phyloP scores from a whole-genome alignment of 2,113 vertebrate species.

The Acrocephalus kingi region DNA sequence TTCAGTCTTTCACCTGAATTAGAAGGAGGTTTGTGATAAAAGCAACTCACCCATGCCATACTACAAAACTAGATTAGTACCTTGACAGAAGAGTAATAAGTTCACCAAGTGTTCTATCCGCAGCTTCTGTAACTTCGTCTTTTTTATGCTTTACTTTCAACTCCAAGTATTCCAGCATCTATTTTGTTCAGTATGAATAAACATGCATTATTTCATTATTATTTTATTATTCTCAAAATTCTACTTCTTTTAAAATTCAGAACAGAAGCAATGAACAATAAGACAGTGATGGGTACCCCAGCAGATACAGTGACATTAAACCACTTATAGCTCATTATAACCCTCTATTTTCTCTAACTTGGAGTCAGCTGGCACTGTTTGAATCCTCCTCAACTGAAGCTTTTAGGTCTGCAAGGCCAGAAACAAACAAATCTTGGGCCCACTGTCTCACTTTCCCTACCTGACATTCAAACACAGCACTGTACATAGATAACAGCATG shows the following conservation, averaged over 20 bases:
- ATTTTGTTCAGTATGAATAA: conserved; percentile 8
- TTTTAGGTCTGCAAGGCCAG: background rate
- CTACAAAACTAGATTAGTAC: conserved; percentile 45
- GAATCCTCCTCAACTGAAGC: background rate
- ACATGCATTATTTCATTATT: background rate
- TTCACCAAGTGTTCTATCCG: conserved; percentile 59
- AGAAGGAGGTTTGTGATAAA: background rate
- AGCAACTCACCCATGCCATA: background rate
- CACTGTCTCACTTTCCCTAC: background rate
- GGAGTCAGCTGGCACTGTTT: background rate
- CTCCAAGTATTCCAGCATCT: conserved; percentile 68
- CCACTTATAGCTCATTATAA: background rate
- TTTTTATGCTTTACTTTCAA: conserved; percentile 54
- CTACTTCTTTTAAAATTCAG: background rate
- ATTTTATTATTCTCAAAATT: background rate
- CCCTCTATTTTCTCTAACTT: background rate
- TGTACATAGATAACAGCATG: background rate
- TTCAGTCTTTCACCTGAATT: background rate
- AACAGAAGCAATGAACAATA: background rate
- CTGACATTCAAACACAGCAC: background rate
- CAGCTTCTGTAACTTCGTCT: conserved; percentile 27
- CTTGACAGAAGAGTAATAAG: conserved; percentile 68
- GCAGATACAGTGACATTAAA: background rate
- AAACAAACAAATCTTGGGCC: background rate
- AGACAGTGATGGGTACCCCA: background rate